Conservation (phyloP, 92 coral and sea anemone genomes). For the Palythoa caribaeorum region DNA sequence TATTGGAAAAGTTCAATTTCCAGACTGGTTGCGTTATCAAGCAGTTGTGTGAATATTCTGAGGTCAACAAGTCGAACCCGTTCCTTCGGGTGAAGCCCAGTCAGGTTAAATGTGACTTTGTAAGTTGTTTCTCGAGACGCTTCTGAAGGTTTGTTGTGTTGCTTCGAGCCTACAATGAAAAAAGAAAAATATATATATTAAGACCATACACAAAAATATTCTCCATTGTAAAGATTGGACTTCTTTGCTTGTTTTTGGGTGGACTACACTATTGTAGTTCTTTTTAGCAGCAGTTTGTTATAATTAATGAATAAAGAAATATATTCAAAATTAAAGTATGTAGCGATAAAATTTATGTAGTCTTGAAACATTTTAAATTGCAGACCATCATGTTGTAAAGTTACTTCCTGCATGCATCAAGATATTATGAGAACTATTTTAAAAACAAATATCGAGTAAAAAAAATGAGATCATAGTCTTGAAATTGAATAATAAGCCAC, state of each 20-base stretch:
- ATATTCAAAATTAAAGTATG: too few species aligned
- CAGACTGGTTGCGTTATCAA: slow-evolving; percentile 17
- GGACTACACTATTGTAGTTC: background rate
- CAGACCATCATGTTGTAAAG: too few species aligned
- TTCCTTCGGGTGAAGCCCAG: slow-evolving; percentile 30
- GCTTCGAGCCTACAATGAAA: slow-evolving; percentile 16
- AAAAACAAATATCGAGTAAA: too few species aligned
- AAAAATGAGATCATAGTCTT: too few species aligned
- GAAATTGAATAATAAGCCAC: too few species aligned
- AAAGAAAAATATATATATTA: background rate
- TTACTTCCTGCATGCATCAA: too few species aligned
- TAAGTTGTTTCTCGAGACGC: slow-evolving; percentile 11
- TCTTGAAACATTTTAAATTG: too few species aligned
- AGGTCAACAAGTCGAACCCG: slow-evolving; percentile 40
- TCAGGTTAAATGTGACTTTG: slow-evolving; percentile 32
- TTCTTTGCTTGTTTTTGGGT: background rate
- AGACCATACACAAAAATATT: too few species aligned
- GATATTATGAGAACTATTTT: too few species aligned
- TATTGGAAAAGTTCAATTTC: slow-evolving; percentile 39
- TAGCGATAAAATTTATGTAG: too few species aligned
- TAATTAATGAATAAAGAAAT: too few species aligned
- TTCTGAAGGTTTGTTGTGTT: background rate
- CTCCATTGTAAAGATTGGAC: background rate
- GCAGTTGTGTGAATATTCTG: slow-evolving; percentile 8
- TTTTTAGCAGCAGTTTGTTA: background rate